phyloP scores from a whole-genome alignment of 2,888 invertebrate genomes.

The Mimas tiliae region DNA sequence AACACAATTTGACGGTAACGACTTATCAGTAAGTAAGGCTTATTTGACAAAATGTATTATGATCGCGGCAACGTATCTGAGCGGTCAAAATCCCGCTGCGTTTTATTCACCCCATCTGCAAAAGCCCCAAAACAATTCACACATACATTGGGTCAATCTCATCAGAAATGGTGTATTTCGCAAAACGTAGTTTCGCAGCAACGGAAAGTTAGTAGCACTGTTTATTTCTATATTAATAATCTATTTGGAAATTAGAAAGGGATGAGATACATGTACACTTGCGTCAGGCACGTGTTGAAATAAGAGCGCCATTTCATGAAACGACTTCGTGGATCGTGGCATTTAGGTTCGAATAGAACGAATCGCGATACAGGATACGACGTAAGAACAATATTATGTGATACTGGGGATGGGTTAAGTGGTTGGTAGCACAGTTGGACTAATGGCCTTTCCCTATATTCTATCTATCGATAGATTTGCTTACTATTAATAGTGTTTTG shows the following conservation, averaged over 20 bases:
- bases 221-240: slow-evolving; percentile 22
- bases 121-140: neutral
- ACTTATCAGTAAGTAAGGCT: neutral
- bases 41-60: neutral
- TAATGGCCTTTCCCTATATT: too few relatives aligned
- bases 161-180: slow-evolving; percentile 10
- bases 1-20: neutral
- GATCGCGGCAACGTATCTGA: neutral
- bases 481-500: too few relatives aligned
- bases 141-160: slow-evolving; percentile 18
- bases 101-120: neutral
- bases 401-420: too few relatives aligned
- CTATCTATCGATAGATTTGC: too few relatives aligned
- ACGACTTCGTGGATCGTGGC: slow-evolving; percentile 12
- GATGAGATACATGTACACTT: slow-evolving; percentile 23
- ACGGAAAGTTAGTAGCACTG: slow-evolving; percentile 25
- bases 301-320: slow-evolving; percentile 22
- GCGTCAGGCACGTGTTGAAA: slow-evolving; percentile 27
- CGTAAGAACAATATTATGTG: too few relatives aligned
- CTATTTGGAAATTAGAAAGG: slow-evolving; percentile 30
- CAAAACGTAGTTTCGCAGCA: slow-evolving; percentile 20
- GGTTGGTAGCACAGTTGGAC: too few relatives aligned
- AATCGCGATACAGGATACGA: neutral
- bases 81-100: slow-evolving; percentile 11
- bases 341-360: slow-evolving; percentile 2